phyloP scores from a whole-genome alignment of 2,888 invertebrate genomes.

The Anoplius nigerrimus region DNA sequence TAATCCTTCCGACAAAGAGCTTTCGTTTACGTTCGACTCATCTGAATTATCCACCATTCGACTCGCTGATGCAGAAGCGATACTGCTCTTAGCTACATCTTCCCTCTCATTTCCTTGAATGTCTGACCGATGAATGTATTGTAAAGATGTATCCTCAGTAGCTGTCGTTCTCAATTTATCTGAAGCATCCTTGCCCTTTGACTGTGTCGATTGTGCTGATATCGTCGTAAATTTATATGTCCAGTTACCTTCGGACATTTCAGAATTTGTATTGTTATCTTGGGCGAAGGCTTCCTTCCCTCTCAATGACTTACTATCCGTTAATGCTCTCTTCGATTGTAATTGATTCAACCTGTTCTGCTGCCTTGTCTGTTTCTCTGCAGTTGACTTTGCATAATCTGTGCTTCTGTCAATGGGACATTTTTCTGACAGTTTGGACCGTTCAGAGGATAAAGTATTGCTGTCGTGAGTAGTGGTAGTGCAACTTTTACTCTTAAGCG shows the following conservation, averaged over 20 bases:
- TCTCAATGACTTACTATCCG: too few relatives aligned
- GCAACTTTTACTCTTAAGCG: constrained; percentile 45
- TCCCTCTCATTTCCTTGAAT: constrained; percentile 25
- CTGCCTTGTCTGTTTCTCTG: too few relatives aligned
- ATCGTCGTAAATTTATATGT: too few relatives aligned
- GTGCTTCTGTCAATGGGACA: constrained; percentile 30
- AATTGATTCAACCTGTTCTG: too few relatives aligned
- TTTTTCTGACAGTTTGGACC: too few relatives aligned
- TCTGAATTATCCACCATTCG: neutral
- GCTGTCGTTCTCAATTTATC: constrained; percentile 34
- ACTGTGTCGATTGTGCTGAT: too few relatives aligned
- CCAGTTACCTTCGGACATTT: too few relatives aligned
- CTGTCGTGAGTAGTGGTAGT: constrained; percentile 55
- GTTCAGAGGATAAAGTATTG: constrained; percentile 36
- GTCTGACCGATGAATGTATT: constrained; percentile 38
- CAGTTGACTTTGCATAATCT: constrained; percentile 49
- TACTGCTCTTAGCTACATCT: too few relatives aligned
- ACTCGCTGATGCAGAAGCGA: too few relatives aligned
- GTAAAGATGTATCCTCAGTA: constrained; percentile 44
- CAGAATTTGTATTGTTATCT: too few relatives aligned
- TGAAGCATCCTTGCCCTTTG: constrained; percentile 10
- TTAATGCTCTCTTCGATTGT: too few relatives aligned
- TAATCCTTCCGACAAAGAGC: constrained; percentile 55
- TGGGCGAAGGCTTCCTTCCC: too few relatives aligned
- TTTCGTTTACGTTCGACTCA: constrained; percentile 52